phyloP scores from a whole-genome alignment of 2,888 invertebrate genomes.

The Sesia apiformis region DNA sequence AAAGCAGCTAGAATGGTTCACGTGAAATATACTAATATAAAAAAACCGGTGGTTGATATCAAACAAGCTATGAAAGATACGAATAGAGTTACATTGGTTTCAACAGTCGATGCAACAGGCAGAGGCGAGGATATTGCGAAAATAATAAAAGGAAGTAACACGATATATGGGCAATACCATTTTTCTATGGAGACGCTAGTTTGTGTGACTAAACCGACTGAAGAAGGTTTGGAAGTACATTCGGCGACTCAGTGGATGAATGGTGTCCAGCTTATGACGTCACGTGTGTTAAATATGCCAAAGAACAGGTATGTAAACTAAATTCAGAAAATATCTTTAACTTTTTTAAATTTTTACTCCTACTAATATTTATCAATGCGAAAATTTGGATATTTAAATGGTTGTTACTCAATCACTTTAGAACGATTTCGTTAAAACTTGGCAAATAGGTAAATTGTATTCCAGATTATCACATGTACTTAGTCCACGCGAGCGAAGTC shows the following conservation, averaged over 20 bases:
- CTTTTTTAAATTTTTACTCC: too few relatives aligned
- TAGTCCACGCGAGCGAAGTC: too few relatives aligned
- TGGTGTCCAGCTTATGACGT: slow-evolving; percentile 58
- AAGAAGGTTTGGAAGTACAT: slow-evolving; percentile 77
- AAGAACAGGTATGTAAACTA: slow-evolving; percentile 64
- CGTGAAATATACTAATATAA: slow-evolving; percentile 44
- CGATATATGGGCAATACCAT: slow-evolving; percentile 75
- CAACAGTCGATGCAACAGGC: slow-evolving; percentile 16
- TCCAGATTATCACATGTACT: too few relatives aligned
- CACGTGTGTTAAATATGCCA: slow-evolving; percentile 64
- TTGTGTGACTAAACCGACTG: slow-evolving; percentile 74
- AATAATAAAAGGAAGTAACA: slow-evolving; percentile 31
- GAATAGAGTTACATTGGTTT: slow-evolving; percentile 16
- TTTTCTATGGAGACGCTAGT: slow-evolving; percentile 79
- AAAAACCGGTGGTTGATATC: slow-evolving; percentile 10
- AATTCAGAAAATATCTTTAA: too few relatives aligned
- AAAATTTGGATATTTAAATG: too few relatives aligned
- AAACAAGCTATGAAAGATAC: slow-evolving; percentile 21
- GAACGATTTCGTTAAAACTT: too few relatives aligned
- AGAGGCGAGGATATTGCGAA: slow-evolving; percentile 23
- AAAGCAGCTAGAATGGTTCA: slow-evolving; percentile 61
- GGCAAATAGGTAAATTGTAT: too few relatives aligned
- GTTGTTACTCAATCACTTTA: too few relatives aligned
- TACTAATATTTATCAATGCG: too few relatives aligned
- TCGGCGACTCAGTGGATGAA: slow-evolving; percentile 74